A percentile compares a stretch with the other conserved stretches of the same genome.
Evolutionary conservation across 1,140 invertebrate species (phyloP).

Genomic region (Leptinotarsa texana): DNA sequence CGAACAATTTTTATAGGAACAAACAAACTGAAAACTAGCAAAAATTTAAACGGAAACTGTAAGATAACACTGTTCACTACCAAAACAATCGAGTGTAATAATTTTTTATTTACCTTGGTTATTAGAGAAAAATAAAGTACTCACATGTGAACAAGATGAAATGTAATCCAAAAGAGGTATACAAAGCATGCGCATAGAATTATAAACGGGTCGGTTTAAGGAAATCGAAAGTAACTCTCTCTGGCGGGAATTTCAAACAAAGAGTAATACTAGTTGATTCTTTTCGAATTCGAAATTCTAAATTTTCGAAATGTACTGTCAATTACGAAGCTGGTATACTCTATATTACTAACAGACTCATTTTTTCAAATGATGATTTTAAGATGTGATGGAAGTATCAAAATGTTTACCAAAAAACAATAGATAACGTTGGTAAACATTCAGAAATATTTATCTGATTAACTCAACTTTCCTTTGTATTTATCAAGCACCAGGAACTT

Average conservation of each 20-base stretch:
- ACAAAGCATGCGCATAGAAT: constrained; percentile 38
- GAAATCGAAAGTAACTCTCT: constrained; percentile 11
- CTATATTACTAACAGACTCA: no score
- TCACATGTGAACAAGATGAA: constrained; percentile 69
- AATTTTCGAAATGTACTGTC: no score
- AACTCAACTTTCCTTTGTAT: no score
- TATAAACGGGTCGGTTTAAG: constrained; percentile 31
- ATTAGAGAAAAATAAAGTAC: constrained; percentile 48
- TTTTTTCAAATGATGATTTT: no score
- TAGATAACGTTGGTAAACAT: no score
- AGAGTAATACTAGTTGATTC: not conserved
- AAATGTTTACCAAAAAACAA: no score
- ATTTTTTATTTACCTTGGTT: constrained; percentile 1
- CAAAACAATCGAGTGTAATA: not conserved
- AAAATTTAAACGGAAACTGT: constrained; percentile 7
- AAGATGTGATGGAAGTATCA: no score
- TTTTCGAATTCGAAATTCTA: no score
- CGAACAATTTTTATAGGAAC: not conserved
- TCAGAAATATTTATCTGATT: no score
- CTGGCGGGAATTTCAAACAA: not conserved
- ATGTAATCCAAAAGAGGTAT: constrained; percentile 62
- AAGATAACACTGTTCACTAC: constrained; percentile 14
- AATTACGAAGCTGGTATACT: no score
- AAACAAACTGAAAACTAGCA: constrained; percentile 9
- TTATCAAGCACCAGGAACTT: no score